Conservation (phyloP, 2,113 vertebrate genomes). For the Chloebia gouldiae region DNA sequence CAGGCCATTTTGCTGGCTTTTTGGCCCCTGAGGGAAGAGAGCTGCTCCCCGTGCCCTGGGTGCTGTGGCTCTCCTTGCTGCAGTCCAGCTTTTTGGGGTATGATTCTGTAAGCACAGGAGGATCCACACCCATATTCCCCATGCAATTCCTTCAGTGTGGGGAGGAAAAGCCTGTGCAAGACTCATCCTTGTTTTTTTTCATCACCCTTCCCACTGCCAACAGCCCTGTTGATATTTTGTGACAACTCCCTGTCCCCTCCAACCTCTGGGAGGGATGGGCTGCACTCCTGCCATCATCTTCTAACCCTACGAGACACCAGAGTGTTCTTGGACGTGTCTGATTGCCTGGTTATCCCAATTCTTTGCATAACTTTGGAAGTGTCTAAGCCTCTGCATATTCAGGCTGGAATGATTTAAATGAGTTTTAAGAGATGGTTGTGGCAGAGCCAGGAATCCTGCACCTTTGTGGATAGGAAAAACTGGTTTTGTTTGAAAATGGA, state of each 20-base stretch:
- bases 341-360: neutral
- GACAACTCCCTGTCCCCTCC: neutral
- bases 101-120: neutral
- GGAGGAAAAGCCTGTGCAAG: neutral
- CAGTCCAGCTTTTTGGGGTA: neutral
- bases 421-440: neutral
- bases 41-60: neutral
- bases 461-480: neutral
- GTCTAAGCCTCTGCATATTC: neutral
- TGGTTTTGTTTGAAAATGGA: neutral
- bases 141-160: rapidly evolving
- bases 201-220: neutral
- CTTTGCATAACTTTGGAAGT: neutral
- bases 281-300: neutral
- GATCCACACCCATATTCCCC: too few species aligned
- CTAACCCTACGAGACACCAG: neutral
- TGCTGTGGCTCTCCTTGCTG: neutral
- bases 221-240: too few species aligned
- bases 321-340: neutral
- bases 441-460: neutral
- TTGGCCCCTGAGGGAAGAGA: neutral
- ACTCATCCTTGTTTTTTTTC: neutral
- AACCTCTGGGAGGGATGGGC: neutral
- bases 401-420: neutral
- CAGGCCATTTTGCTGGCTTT: neutral